A percentile compares a stretch with the other conserved stretches of the same genome.
phyloP scores from a whole-genome alignment of 2,113 vertebrate species.

The Mus spicilegus region DNA sequence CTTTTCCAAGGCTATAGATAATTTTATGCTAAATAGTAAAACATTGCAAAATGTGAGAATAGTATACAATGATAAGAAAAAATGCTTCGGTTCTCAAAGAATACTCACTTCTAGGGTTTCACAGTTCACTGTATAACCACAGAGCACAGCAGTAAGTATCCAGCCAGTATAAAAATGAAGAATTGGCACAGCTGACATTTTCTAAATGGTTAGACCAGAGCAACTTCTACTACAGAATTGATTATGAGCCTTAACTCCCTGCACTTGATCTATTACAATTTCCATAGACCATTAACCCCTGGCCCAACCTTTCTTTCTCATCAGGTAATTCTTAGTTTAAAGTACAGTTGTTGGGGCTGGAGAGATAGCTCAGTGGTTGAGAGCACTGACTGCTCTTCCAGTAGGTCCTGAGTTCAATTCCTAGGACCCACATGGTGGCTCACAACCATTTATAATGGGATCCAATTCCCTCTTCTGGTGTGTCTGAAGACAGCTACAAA shows the following conservation, averaged over 20 bases:
- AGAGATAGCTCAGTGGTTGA: too few species aligned
- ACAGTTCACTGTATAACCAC: background rate
- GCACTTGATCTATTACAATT: background rate
- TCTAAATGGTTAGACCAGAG: background rate
- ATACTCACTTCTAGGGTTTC: background rate
- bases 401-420: too few species aligned
- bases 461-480: too few species aligned
- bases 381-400: too few species aligned
- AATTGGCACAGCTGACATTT: background rate
- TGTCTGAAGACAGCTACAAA: too few species aligned
- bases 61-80: background rate
- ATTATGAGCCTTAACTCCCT: background rate
- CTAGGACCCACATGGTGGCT: too few species aligned
- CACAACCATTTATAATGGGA: too few species aligned
- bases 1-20: conserved; percentile 1
- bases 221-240: background rate
- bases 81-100: background rate
- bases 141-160: background rate
- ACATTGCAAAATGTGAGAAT: background rate
- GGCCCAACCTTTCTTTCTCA: background rate
- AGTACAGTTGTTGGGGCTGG: background rate
- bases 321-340: background rate
- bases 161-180: background rate
- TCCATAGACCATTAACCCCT: background rate
- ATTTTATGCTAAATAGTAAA: background rate